phyloP scores from a whole-genome alignment of 53 echinoderm and acorn worm genomes.

The Paracentrotus lividus region DNA sequence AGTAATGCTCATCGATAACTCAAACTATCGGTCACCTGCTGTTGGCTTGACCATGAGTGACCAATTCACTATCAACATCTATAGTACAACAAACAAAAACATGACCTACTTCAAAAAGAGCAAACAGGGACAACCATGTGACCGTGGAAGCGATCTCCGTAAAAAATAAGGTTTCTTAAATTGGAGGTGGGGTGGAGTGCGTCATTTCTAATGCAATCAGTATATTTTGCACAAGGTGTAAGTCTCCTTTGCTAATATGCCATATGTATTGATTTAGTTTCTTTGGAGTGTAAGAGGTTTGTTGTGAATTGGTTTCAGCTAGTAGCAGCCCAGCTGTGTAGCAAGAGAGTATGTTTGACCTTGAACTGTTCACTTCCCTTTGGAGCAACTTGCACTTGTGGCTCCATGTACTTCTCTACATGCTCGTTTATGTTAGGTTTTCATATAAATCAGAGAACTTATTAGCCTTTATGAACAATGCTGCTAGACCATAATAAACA shows the following conservation, averaged over 20 bases:
- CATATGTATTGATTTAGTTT: constrained; percentile 49
- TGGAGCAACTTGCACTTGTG: constrained; percentile 32
- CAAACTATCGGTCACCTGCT: constrained; percentile 53
- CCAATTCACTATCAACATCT: constrained; percentile 29
- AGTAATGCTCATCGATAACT: neutral
- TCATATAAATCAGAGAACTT: neutral
- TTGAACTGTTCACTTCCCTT: constrained; percentile 55
- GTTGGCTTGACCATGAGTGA: constrained; percentile 46
- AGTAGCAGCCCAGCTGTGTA: too few relatives aligned
- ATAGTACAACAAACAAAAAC: constrained; percentile 36
- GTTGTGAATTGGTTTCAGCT: neutral
- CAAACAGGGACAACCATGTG: constrained; percentile 28
- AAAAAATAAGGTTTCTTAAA: neutral
- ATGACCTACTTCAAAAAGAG: constrained; percentile 28
- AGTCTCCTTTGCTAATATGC: constrained; percentile 31
- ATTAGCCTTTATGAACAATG: neutral
- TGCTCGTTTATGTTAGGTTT: neutral
- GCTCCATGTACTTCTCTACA: neutral
- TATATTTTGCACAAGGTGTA: constrained; percentile 6
- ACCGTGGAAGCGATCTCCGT: neutral
- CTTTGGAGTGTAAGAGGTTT: neutral
- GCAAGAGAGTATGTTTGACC: constrained; percentile 8
- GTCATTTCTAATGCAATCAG: constrained; percentile 22
- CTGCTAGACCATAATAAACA: neutral
- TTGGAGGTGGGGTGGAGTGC: neutral